These are phyloP conservation scores for Candidula unifasciata DNA, from an alignment of 2,888 invertebrate species.

Conservation along the genomic window DNA sequence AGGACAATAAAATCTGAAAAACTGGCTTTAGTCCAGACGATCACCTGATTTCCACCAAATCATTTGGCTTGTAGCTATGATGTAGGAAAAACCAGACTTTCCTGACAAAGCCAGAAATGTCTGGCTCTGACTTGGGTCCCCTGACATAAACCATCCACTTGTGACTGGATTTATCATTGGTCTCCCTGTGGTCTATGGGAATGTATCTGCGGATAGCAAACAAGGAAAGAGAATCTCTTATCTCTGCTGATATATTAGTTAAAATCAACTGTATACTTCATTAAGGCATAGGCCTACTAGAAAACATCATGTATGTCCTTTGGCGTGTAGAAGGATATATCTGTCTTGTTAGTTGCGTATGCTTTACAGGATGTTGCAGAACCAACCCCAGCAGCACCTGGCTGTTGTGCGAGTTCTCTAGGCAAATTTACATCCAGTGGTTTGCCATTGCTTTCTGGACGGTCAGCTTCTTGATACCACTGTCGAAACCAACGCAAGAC, in stretches of 20 bases:
- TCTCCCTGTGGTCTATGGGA: constrained; percentile 83
- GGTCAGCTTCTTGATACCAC: too few relatives aligned
- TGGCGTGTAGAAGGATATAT: too few relatives aligned
- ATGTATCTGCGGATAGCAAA: constrained; percentile 76
- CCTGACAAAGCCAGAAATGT: constrained; percentile 83
- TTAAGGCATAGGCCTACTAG: not conserved
- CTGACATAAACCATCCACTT: constrained; percentile 94
- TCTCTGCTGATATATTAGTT: not conserved
- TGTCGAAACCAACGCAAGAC: too few relatives aligned
- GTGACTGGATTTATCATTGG: constrained; percentile 85
- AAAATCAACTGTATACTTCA: not conserved
- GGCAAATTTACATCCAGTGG: too few relatives aligned
- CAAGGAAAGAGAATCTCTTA: not conserved
- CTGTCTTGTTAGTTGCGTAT: too few relatives aligned
- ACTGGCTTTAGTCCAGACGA: not conserved
- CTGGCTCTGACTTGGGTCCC: constrained; percentile 82
- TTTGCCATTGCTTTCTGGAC: too few relatives aligned
- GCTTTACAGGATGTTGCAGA: too few relatives aligned
- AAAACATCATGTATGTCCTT: not conserved
- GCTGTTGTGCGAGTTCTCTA: too few relatives aligned
- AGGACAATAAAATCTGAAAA: not conserved
- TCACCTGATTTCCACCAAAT: constrained; percentile 87
- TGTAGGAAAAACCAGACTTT: constrained; percentile 89
- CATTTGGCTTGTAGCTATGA: constrained; percentile 91
- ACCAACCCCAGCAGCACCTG: too few relatives aligned